phyloP scores from a whole-genome alignment of 2,113 vertebrate species.

The Scomber colias region DNA sequence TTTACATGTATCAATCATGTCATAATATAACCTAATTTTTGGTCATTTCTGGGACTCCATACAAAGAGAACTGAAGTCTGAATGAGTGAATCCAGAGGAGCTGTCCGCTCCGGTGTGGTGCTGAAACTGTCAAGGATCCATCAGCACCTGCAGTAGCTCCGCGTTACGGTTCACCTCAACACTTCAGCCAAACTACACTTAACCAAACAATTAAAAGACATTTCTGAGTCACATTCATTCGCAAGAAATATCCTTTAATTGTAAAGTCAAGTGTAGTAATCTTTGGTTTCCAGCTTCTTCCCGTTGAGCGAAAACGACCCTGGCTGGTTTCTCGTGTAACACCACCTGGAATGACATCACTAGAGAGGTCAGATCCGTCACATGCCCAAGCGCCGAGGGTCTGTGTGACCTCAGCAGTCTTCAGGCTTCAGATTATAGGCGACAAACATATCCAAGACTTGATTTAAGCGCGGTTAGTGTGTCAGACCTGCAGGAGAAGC shows the following conservation, averaged over 20 bases:
- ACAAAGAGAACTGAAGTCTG: neutral
- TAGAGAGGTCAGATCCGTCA: slow-evolving; percentile 38
- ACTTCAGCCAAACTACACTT: slow-evolving; percentile 69
- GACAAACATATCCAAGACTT: neutral
- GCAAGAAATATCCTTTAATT: slow-evolving; percentile 90
- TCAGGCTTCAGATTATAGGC: neutral
- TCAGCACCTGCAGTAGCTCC: slow-evolving; percentile 14
- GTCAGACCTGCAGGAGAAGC: neutral
- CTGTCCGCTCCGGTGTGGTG: slow-evolving; percentile 67
- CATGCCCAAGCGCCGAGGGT: neutral
- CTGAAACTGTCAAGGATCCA: slow-evolving; percentile 42
- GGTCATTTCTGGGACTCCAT: neutral
- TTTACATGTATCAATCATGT: too few relatives aligned
- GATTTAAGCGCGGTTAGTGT: neutral
- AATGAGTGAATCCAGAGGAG: slow-evolving; percentile 41
- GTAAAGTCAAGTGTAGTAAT: slow-evolving; percentile 83
- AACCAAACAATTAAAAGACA: slow-evolving; percentile 87
- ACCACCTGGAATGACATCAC: slow-evolving; percentile 51
- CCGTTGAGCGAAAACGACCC: neutral
- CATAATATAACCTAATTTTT: too few relatives aligned
- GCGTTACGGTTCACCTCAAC: neutral
- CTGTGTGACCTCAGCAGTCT: neutral
- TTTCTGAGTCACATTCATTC: slow-evolving; percentile 78
- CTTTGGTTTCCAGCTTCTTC: neutral
- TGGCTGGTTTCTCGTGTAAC: too few relatives aligned